phyloP scores from a whole-genome alignment of 2,113 vertebrate genomes.

The Proterorhinus semilunaris region DNA sequence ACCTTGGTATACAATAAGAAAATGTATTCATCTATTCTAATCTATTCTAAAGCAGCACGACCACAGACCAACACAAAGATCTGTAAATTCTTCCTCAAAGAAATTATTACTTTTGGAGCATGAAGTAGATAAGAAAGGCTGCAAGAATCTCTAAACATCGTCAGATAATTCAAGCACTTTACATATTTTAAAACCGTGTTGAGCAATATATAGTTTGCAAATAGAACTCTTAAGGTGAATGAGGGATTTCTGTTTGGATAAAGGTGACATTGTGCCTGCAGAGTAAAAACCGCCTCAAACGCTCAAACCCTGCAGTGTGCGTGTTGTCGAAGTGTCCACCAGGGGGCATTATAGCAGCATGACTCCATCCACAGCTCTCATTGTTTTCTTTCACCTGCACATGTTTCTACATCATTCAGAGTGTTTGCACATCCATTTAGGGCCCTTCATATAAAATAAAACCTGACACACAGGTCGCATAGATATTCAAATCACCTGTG shows the following conservation, averaged over 20 bases:
- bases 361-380: slow-evolving; percentile 13
- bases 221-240: no score
- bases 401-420: slow-evolving; percentile 16
- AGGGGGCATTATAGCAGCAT: slow-evolving; percentile 63
- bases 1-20: no score
- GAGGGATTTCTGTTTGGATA: neutral
- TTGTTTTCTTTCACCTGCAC: slow-evolving; percentile 4
- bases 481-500: slow-evolving; percentile 20
- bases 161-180: no score
- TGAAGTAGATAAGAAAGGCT: no score
- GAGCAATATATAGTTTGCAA: no score
- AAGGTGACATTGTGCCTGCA: neutral
- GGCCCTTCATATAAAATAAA: slow-evolving; percentile 6
- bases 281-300: neutral
- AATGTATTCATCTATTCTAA: no score
- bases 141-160: no score
- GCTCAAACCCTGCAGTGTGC: slow-evolving; percentile 13
- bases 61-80: no score
- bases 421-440: slow-evolving; percentile 14
- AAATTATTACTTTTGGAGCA: no score
- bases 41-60: no score
- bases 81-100: no score
- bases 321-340: slow-evolving; percentile 54
- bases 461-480: slow-evolving; percentile 13
- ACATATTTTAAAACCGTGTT: no score